Evolutionary conservation across 2,888 invertebrate species (phyloP), one percentile per base, ranked within the genome.

Genomic region (Neoaliturus tenellus): DNA sequence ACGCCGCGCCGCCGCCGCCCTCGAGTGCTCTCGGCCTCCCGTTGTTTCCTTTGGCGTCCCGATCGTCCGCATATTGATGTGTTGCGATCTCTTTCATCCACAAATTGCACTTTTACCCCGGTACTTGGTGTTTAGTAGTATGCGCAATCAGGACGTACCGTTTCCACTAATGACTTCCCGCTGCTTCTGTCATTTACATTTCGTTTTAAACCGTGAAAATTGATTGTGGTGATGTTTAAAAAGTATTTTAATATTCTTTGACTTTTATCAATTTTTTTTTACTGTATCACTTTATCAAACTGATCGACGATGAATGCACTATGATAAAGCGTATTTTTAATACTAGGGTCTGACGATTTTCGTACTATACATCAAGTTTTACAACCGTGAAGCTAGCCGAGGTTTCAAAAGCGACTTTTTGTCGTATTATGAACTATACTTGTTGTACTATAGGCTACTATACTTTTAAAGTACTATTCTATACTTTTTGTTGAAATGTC

Each of bases 21-120:
- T 55, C 62, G 28, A 25, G 28, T 12, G 62, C 31, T 31, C 62
- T 28, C 31, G 62, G 28, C 31, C 5, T n/a, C 62, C 62, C 28
- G 55, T 55, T 44, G 44, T 44, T 44, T 44, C 20, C 51, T 51
- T 23, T 23, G 23, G 14, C 48, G 12, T 10, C 51, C 20, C 51
- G 23, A 23, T 23, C 62, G 62, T 31, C 62, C 28, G 62, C 62
- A 62, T 62, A 62, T 28, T 62, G 62, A 62, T 62, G 62, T 62
- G 62, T 62, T n/a, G 62, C 62, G 28, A 28, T 62, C 62, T 62
- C 62, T 28, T 62, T 62, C 31, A 62, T 62, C 62, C 62, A 28
- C 14, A 62, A 62, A 62, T 62, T 62, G 62, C 62, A 62, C 62
- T 62, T 62, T 62, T 62, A 62, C 31, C 62, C 25, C 25, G 55